Evolutionary conservation across 2,113 vertebrate species (phyloP).

Genomic region (Pollachius pollachius): DNA sequence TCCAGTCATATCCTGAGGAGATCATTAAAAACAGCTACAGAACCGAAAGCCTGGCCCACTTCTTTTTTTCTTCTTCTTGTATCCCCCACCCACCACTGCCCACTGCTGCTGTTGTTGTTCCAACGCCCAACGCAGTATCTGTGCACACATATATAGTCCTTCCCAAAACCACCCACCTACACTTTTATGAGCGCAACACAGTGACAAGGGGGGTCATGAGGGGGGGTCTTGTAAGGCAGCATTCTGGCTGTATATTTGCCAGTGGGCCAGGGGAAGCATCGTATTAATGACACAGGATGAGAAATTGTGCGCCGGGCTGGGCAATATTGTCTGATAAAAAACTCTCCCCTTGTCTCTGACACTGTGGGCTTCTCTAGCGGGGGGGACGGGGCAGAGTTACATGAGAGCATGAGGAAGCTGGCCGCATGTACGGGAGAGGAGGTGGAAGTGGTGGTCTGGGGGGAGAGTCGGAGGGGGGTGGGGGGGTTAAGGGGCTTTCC

Average conservation of each 20-base stretch:
- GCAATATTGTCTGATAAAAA: slow-evolving; percentile 6
- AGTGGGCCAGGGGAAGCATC: slow-evolving; percentile 44
- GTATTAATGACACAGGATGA: not conserved
- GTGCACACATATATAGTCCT: slow-evolving; percentile 5
- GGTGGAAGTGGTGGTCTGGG: slow-evolving; percentile 13
- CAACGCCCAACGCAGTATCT: not conserved
- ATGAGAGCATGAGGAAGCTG: slow-evolving; percentile 62
- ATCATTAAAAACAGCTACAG: slow-evolving; percentile 60
- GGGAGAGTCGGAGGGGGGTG: slow-evolving; percentile 49
- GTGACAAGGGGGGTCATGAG: not conserved
- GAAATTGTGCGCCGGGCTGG: too few relatives aligned
- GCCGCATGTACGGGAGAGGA: slow-evolving; percentile 56
- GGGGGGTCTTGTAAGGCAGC: not conserved
- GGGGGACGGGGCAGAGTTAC: slow-evolving; percentile 41
- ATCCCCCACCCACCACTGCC: too few relatives aligned
- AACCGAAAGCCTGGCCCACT: slow-evolving; percentile 24
- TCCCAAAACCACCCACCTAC: not conserved
- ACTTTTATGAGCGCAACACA: slow-evolving; percentile 8
- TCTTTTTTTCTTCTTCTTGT: slow-evolving; percentile 24
- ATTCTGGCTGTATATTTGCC: not conserved
- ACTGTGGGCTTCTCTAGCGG: slow-evolving; percentile 60
- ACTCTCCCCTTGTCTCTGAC: slow-evolving; percentile 47
- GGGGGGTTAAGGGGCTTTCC: too few relatives aligned
- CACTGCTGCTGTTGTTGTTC: not conserved
- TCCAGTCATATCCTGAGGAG: slow-evolving; percentile 62